Evolutionary conservation across 2,113 vertebrate genomes (phyloP).

Genomic region (Ochotona curzoniae): DNA sequence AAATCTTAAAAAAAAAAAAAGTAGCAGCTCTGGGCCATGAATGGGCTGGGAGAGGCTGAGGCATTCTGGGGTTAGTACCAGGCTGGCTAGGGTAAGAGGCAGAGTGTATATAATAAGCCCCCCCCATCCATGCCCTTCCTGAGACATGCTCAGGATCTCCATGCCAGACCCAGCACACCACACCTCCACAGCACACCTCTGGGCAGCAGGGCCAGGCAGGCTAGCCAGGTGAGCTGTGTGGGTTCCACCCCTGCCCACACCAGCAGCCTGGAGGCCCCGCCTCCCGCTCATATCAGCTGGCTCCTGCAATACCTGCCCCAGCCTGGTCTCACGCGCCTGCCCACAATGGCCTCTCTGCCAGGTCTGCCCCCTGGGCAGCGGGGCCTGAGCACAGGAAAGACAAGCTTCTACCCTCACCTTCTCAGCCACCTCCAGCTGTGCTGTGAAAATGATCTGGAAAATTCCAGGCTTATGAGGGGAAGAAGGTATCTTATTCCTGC

Average conservation of each 20-base stretch:
- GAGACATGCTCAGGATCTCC: background rate
- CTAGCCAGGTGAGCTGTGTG: background rate
- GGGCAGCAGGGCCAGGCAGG: background rate
- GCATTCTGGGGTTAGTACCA: background rate
- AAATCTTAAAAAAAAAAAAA: too few relatives aligned
- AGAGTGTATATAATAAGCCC: background rate
- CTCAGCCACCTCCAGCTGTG: background rate
- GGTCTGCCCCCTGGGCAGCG: background rate
- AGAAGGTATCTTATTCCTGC: background rate
- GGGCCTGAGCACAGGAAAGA: background rate
- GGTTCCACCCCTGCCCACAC: background rate
- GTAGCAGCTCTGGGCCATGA: too few relatives aligned
- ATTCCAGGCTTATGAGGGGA: background rate
- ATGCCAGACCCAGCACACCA: background rate
- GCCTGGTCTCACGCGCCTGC: background rate
- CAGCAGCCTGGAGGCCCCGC: too few relatives aligned
- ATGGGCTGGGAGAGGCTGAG: background rate
- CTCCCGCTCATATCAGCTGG: background rate
- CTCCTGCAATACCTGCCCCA: accelerated
- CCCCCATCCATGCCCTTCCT: background rate
- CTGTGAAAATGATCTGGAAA: background rate
- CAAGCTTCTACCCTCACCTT: background rate
- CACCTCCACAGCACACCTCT: background rate
- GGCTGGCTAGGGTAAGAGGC: background rate
- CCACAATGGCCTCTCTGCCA: background rate